phyloP scores from a whole-genome alignment of 53 echinoderm and acorn worm species.

The Astropecten irregularis region DNA sequence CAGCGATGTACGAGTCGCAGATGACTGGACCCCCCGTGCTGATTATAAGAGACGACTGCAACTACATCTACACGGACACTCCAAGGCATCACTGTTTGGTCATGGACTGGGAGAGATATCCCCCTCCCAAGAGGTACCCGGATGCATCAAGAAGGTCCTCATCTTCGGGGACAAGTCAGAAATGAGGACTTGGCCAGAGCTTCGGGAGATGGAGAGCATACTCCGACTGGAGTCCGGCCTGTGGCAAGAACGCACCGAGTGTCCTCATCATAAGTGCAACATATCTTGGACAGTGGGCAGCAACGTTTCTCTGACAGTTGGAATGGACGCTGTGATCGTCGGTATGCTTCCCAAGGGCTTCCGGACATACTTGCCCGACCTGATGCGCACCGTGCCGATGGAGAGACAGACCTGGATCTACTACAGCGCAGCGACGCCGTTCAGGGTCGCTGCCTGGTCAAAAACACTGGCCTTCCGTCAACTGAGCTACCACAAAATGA shows the following conservation, averaged over 20 bases:
- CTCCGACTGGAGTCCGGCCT: background rate
- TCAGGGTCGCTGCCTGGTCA: conserved; percentile 51
- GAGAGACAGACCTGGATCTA: conserved; percentile 65
- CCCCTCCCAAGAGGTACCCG: background rate
- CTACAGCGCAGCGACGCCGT: conserved; percentile 61
- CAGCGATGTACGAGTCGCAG: background rate
- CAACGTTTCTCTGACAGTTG: conserved; percentile 27
- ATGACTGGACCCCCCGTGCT: too few species aligned
- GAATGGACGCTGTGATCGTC: conserved; percentile 70
- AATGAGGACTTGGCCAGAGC: conserved; percentile 68
- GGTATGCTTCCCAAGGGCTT: conserved; percentile 65
- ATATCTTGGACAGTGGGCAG: conserved; percentile 52
- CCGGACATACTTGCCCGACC: background rate
- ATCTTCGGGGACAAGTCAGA: conserved; percentile 69
- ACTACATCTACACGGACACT: background rate
- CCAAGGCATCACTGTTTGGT: background rate
- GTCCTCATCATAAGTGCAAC: conserved; percentile 27
- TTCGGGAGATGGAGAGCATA: conserved; percentile 30
- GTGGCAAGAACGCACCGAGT: background rate
- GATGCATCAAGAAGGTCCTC: conserved; percentile 56
- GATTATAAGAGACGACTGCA: background rate
- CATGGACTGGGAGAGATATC: background rate
- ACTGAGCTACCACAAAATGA: conserved; percentile 76
- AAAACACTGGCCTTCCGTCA: conserved; percentile 36
- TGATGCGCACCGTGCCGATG: conserved; percentile 29